Percentiles rank a stretch among this genome's conserved stretches.
Conservation (phyloP, 1,140 invertebrate species). For the Aphidius gifuensis region DNA sequence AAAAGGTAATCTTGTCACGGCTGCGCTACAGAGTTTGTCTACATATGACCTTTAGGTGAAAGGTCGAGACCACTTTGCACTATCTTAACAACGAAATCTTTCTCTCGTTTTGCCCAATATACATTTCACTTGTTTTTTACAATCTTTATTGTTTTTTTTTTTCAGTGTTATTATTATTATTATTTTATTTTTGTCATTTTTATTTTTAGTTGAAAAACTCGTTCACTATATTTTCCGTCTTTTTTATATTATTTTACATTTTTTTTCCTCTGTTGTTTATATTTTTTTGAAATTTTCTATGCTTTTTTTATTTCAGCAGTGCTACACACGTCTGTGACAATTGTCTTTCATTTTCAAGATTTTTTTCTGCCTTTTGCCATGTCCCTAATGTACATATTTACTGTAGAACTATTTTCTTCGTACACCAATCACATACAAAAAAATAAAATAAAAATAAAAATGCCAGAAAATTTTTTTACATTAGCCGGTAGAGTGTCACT, state of each 20-base stretch:
- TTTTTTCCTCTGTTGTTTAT: neutral
- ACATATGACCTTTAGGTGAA: constrained; percentile 5
- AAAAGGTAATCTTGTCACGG: constrained; percentile 20
- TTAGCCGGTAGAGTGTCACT: too few species aligned
- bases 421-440: too few species aligned
- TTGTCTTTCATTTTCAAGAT: too few species aligned
- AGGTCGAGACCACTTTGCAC: neutral
- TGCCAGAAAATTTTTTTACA: too few species aligned
- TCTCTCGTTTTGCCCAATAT: constrained; percentile 12
- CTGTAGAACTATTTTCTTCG: too few species aligned
- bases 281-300: too few species aligned
- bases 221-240: neutral
- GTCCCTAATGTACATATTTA: too few species aligned
- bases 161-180: too few species aligned
- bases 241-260: constrained; percentile 3
- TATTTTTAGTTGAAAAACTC: constrained; percentile 18
- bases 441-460: too few species aligned
- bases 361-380: too few species aligned
- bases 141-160: neutral
- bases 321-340: too few species aligned
- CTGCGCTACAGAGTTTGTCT: constrained; percentile 7
- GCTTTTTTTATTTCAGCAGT: too few species aligned
- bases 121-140: constrained; percentile 6
- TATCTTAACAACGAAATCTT: constrained; percentile 4
- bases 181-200: constrained; percentile 16